Percentiles rank a stretch among this genome's conserved stretches.
These are phyloP conservation scores for Neria commutata DNA, from an alignment of 2,888 invertebrate genomes.

Conservation along the genomic window DNA sequence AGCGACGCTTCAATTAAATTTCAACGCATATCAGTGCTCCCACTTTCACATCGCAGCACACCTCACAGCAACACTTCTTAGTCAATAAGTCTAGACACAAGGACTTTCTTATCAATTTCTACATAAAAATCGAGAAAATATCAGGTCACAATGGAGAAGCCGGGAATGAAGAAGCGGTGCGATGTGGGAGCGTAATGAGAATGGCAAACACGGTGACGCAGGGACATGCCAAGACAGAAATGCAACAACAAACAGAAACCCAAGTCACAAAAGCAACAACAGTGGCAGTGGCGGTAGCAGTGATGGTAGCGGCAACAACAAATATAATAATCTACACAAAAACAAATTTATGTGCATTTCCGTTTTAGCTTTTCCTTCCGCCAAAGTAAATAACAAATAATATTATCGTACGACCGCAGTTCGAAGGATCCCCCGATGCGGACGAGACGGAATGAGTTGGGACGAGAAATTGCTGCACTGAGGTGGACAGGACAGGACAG, in stretches of 20 bases:
- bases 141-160: neutral
- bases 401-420: conserved; percentile 53
- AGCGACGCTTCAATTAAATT: too few relatives aligned
- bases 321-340: conserved; percentile 48
- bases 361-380: conserved; percentile 56
- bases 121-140: neutral
- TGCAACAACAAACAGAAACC: conserved; percentile 5
- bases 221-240: neutral
- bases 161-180: neutral
- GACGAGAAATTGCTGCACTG: conserved; percentile 18
- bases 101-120: neutral
- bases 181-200: neutral
- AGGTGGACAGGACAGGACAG: conserved; percentile 4
- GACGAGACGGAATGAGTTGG: conserved; percentile 15
- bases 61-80: too few relatives aligned
- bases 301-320: conserved; percentile 12
- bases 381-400: conserved; percentile 59
- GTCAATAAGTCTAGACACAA: neutral
- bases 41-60: too few relatives aligned
- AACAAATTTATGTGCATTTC: conserved; percentile 60
- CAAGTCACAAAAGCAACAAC: conserved; percentile 1
- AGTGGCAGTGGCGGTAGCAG: neutral
- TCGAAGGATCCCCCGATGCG: conserved; percentile 11
- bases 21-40: too few relatives aligned
- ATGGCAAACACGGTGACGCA: neutral